Percentiles rank a stretch among this genome's conserved stretches.
Conservation (phyloP, 2,888 invertebrate species). For the Chirona hameri region DNA sequence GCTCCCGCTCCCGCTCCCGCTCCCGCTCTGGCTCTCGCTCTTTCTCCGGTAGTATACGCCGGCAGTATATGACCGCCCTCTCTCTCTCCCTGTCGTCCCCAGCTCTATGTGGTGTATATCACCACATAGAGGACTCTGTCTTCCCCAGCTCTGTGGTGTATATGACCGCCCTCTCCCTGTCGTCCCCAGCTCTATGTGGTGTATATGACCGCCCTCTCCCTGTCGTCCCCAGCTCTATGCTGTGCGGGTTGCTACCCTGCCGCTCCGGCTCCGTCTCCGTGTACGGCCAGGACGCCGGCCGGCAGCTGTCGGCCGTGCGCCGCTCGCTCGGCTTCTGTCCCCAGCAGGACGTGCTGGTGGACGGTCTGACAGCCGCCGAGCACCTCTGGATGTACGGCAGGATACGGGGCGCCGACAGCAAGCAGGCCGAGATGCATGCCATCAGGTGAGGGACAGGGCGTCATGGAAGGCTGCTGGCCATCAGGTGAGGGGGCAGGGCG, state of each 20-base stretch:
- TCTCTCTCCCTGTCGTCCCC: neutral
- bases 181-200: neutral
- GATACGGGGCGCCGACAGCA: constrained; percentile 39
- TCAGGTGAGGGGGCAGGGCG: constrained; percentile 41
- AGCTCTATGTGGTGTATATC: neutral
- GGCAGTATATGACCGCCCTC: neutral
- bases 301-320: constrained; percentile 56
- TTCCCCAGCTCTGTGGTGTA: too few species aligned
- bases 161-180: neutral
- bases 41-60: too few species aligned
- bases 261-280: constrained; percentile 54
- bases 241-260: neutral
- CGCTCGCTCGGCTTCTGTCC: constrained; percentile 77
- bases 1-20: too few species aligned
- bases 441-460: neutral
- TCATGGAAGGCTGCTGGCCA: constrained; percentile 42
- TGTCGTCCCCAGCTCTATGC: neutral
- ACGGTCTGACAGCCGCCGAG: constrained; percentile 65
- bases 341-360: constrained; percentile 75
- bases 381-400: constrained; percentile 65
- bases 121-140: neutral
- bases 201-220: neutral
- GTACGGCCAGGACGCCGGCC: constrained; percentile 55
- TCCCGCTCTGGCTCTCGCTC: too few species aligned
- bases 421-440: neutral